phyloP scores from a whole-genome alignment of 30 jellyfish, hydroid and myxozoan species.

The Catostylus mosaicus region DNA sequence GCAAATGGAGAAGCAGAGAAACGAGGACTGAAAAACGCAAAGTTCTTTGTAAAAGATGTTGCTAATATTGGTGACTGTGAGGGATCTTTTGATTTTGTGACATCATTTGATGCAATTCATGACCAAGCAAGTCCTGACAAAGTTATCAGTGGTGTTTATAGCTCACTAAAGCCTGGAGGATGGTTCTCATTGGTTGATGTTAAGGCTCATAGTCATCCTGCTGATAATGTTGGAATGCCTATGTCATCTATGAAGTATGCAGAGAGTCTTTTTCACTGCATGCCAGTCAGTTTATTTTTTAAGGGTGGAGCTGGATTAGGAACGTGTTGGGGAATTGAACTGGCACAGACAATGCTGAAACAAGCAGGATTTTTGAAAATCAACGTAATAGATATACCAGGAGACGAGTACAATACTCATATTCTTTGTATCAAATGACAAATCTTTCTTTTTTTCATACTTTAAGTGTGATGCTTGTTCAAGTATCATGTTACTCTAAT shows the following conservation, averaged over 20 bases:
- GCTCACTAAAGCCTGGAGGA: constrained; percentile 44
- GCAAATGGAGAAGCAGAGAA: constrained; percentile 30
- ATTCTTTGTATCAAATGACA: constrained; percentile 9
- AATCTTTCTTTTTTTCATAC: too few species aligned
- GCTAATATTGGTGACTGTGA: neutral
- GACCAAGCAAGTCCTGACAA: constrained; percentile 49
- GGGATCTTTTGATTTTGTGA: constrained; percentile 26
- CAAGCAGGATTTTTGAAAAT: constrained; percentile 42
- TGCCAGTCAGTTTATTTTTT: constrained; percentile 61
- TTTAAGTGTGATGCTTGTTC: too few species aligned
- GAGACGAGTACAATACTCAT: constrained; percentile 26
- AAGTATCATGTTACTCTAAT: too few species aligned
- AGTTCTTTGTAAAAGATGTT: constrained; percentile 22
- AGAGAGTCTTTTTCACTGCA: constrained; percentile 47
- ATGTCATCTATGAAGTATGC: constrained; percentile 42
- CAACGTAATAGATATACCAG: constrained; percentile 13
- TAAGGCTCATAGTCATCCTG: constrained; percentile 48
- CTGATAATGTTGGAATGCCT: constrained; percentile 42
- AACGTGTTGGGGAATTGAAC: constrained; percentile 57
- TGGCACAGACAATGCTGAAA: constrained; percentile 44
- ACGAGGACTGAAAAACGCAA: constrained; percentile 26
- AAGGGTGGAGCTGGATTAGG: constrained; percentile 70
- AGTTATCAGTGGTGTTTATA: constrained; percentile 12
- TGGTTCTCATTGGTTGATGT: constrained; percentile 50
- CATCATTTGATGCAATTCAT: constrained; percentile 53